Evolutionary conservation across 2,797 vertebrate species (phyloP), one percentile per base, ranked within the genome.

Genomic region (Chrysocyon brachyurus): DNA sequence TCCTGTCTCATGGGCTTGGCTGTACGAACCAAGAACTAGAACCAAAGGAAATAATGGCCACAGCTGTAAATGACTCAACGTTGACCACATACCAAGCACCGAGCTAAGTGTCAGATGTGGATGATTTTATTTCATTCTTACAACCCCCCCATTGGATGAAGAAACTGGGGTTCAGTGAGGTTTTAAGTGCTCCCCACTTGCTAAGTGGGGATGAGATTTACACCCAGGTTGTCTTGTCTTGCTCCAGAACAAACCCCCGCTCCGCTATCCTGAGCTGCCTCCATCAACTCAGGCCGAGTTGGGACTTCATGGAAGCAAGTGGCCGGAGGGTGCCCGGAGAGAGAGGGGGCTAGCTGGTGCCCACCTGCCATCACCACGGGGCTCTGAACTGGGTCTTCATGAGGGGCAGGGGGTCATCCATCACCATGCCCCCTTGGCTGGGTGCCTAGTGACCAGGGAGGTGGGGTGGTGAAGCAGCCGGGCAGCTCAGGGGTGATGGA

Each of bases 381-480:
- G 5, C 61, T 83, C 88, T 86, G 66, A 57, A 70, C 49, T 61
- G 90, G 59, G 83, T 54, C 36, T 77, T 46, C 14, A 2, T 26
- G 33, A 54, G 4, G 56, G 49, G 5, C 6, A 90, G 46, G 1
- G 49, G 31, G 40, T 33, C 49, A 8, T 1, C 0, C 57, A 36
- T 21, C 75, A n/a, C n/a, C 54, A 64, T 0, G 0, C 8, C 6
- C 19, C 2, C 75, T 89, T 31, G 9, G 8, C 1, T 24, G 70
- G 82, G 21, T 88, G 63, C 87, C 82, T 70, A 59, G 72, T 86
- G 40, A 87, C 46, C 86, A 66, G 59, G 72, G 59, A 59, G 36
- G 12, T 64, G 17, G 63, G 26, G 17, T 6, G 8, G 17, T 46
- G 22, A 78, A n/a, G 33, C 59, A 87, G 54, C 61, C 90, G 70